Base-by-base conservation (phyloP, 2,113 vertebrate genomes). In the Toxostoma redivivum region DNA sequence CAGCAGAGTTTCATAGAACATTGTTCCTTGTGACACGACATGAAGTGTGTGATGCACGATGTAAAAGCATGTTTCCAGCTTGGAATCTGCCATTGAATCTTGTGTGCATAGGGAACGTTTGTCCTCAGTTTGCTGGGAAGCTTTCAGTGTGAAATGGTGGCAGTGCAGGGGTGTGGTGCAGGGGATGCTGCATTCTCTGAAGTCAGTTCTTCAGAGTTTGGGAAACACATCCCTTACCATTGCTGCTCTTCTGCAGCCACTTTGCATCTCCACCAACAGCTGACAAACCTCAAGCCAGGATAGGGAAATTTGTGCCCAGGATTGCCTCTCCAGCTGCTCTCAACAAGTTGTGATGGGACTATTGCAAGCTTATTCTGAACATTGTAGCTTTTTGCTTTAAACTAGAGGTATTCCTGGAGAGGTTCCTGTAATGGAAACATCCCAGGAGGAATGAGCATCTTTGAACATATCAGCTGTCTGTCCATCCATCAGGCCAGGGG, bases 181-280 rank as follows among this genome's bases (percentile, higher is more conserved):
- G 45, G 17, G 35, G 25, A 15, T 66, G 22, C 35, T 82, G 53
- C 30, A 2, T 78, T 57, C 48, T 58, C 60, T 66, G 4, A 54
- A 77, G 50, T 73, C 64, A 53, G 35, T 13, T 76, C 56, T 87
- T 2, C 3, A 15, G 57, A 71, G 38, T 44, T 44, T 45, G 57
- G 33, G 65, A 54, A 85, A 37, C 0, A 0, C 8, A 17, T 72
- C 30, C 4, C 45, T 58, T 20, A 33, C 7, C 14, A 35, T 3
- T 56, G 44, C 72, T 79, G 80, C 14, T 62, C 65, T 47, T 33
- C 66, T 62, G 30, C 45, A 25, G 50, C 23, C 64, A 27, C 65
- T 37, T 40, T n/a, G 58, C 65, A 94, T 81, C 45, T 62, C 45
- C 58, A 79, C 23, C 85, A 35, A n/a, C 22, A 80, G 50, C 79